phyloP scores from a whole-genome alignment of 2,797 vertebrate species.

The Rhinichthys osculus region DNA sequence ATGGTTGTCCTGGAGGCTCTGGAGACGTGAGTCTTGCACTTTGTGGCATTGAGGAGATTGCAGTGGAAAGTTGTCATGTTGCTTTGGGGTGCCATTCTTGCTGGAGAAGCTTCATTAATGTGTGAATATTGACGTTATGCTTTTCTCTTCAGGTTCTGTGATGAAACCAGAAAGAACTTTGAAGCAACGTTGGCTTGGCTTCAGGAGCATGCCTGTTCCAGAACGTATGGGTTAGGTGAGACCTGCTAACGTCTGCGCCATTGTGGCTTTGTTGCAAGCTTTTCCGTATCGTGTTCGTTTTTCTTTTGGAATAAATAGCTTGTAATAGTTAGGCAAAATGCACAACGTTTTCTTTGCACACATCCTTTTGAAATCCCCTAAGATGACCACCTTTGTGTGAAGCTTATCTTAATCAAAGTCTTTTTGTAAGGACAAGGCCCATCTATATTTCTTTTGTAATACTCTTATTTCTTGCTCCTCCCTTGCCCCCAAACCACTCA shows the following conservation, averaged over 20 bases:
- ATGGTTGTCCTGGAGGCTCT: slow-evolving; percentile 83
- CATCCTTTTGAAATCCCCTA: background rate
- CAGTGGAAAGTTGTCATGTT: too few relatives aligned
- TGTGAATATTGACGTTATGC: background rate
- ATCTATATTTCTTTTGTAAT: slow-evolving; percentile 31
- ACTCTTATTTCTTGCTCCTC: slow-evolving; percentile 13
- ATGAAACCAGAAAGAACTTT: slow-evolving; percentile 96
- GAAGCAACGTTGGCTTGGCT: slow-evolving; percentile 93
- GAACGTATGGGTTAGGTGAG: slow-evolving; percentile 94
- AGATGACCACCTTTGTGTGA: background rate
- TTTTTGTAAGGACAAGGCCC: slow-evolving; percentile 13
- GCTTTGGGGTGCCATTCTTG: too few relatives aligned
- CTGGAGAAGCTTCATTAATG: background rate
- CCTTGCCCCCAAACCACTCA: slow-evolving; percentile 30
- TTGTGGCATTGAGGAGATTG: background rate
- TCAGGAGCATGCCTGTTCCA: slow-evolving; percentile 95
- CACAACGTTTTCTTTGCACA: background rate
- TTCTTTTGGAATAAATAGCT: background rate
- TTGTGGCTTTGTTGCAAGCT: background rate
- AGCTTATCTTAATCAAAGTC: slow-evolving; percentile 31
- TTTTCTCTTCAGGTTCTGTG: slow-evolving; percentile 85
- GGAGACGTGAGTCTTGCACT: slow-evolving; percentile 88
- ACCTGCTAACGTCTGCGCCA: background rate
- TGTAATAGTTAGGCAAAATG: background rate
- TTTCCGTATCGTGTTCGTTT: background rate